Evolutionary conservation across 92 coral and sea anemone genomes (phyloP), one percentile per base, ranked within the genome.

Genomic region (Porites rus): DNA sequence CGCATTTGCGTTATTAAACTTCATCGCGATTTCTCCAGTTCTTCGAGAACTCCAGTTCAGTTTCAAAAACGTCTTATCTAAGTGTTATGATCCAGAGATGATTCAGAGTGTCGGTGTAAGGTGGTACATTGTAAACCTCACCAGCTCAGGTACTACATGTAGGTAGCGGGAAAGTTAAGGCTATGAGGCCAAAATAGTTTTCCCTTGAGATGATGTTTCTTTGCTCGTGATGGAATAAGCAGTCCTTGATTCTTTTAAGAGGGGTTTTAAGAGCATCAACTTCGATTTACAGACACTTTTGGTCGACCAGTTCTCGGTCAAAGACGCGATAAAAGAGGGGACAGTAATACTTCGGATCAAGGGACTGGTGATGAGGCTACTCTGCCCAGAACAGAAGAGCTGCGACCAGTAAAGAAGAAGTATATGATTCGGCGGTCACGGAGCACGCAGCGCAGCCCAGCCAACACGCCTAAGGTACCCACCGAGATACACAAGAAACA

Each of bases 311-410:
- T 64, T 31, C 46, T 20, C 52, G 74, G 80, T 22, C 11, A 12
- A 56, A 74, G 87, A 62, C 73, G 80, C 20, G 72, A 74, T 0
- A 53, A 74, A 13, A 63, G 87, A 66, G 69, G 83, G 43, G 94
- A 93, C 71, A 83, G 96, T 58, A 86, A 85, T 72, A 95, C 91
- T 17, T 95, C 98, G 1, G 98, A 95, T 79, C 94, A 95, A 72
- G 98, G 96, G 18, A 91, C 98, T 90, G 98, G 96, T 59, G 98
- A 95, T 53, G 98, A 95, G 86, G 86, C 88, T 21, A 90, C 98
- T 1, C 90, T 95, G 84, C 84, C 96, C 72, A 94, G 95, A 62
- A 71, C 74, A 69, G 81, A 65, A 5, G 90, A 82, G n/a, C 46
- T 4, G 46, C 91, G 85, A 18, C 83, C 70, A 3, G 79, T 51